Conservation (phyloP, 2,888 invertebrate species). For the Rosalia funebris region DNA sequence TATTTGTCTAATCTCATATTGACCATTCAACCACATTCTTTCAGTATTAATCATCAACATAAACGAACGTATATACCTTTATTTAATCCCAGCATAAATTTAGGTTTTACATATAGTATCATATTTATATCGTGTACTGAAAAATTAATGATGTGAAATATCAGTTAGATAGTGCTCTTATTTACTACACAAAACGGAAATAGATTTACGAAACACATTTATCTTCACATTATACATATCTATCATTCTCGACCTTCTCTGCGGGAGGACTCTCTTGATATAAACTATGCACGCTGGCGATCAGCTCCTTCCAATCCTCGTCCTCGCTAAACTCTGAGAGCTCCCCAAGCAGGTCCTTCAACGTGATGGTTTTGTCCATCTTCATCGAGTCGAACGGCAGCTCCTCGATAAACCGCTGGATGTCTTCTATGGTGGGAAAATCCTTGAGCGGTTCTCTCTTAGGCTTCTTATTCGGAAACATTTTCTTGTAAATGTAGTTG, state of each 20-base stretch:
- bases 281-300: constrained; percentile 52
- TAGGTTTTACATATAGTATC: too few relatives aligned
- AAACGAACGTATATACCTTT: too few relatives aligned
- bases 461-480: constrained; percentile 37
- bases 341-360: constrained; percentile 53
- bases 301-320: constrained; percentile 56
- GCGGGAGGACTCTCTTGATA: constrained; percentile 65
- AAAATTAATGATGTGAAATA: too few relatives aligned
- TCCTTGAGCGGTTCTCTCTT: constrained; percentile 44
- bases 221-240: neutral
- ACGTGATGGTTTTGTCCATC: constrained; percentile 46
- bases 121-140: too few relatives aligned
- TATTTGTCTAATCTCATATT: too few relatives aligned
- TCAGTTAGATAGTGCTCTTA: too few relatives aligned
- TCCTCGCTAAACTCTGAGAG: constrained; percentile 54
- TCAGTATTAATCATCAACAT: too few relatives aligned
- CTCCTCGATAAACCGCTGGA: constrained; percentile 54
- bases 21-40: too few relatives aligned
- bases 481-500: constrained; percentile 31
- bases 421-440: constrained; percentile 53
- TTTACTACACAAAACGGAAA: neutral
- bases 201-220: neutral
- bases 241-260: too few relatives aligned
- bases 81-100: too few relatives aligned
- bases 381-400: constrained; percentile 51